Base-by-base conservation (phyloP, 2,797 vertebrate species). In the Ficedula albicollis region DNA sequence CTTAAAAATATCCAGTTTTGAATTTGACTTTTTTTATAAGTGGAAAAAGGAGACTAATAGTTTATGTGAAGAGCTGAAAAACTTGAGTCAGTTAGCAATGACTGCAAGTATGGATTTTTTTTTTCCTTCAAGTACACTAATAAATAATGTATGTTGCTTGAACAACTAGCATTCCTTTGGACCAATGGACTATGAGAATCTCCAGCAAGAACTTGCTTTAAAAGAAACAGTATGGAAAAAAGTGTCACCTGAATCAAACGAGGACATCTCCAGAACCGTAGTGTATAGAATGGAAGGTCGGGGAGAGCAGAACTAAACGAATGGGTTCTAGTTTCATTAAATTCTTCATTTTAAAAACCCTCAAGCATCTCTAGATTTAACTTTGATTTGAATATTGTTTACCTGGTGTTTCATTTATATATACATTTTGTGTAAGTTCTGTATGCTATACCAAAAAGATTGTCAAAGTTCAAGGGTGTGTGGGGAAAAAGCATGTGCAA, bases 201-300 rank as follows among this genome's bases (percentile, higher is more conserved):
- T 99, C 97, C 99, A 99, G 98, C 98, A 99, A 97, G 99, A 99
- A 98, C 98, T 99, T 97, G 98, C 99, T 98, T 99, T 99, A 98
- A 99, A 99, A 99, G 99, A 99, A 97, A 99, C 98, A 96, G 98
- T 99, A 74, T 99, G 99, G 99, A 99, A 98, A 99, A 99, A 99
- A 98, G 98, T 99, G 96, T 99, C 98, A 92, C 98, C 99, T 81
- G 99, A 99, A 98, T 98, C 98, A 95, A 98, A 99, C 97, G 98
- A 99, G 98, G 99, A 99, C 98, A 98, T 98, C 98, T 99, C 99
- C 98, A 99, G 99, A 97, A 99, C 99, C 98, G 96, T 99, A 99
- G 99, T 99, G 90, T 99, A 99, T 99, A 99, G 99, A 98, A 99
- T 99, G 99, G 99, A 99, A 98, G 98, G 97, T 97, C 98, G 98